Base-by-base conservation (phyloP, 2,797 vertebrate genomes). In the Trachurus trachurus region DNA sequence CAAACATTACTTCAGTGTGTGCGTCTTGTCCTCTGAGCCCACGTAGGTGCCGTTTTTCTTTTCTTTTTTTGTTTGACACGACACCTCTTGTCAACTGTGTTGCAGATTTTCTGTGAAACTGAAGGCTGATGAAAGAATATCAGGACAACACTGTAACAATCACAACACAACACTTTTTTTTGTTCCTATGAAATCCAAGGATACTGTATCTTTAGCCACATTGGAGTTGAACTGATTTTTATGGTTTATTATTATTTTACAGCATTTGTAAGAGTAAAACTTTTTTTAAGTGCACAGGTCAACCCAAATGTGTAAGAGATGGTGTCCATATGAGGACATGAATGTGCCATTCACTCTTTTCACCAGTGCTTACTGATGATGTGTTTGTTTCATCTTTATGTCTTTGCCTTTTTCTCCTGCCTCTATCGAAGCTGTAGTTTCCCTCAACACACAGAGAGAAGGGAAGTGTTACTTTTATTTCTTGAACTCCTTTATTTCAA, bases 281-380 rank as follows among this genome's bases (percentile, higher is more conserved):
- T 74, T 50, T 79, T 57, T 71, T 67, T 19, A 75, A 34, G 70
- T 81, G 62, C 65, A 81, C 66, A 54, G 57, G 82, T 77, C 34
- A 78, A 44, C 71, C 69, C 45, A 61, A 26, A 65, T 52, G 52
- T 69, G 29, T 67, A 50, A 50, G 52, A 70, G 84, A 67, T 65
- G 71, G 68, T 65, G 84, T 90, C 80, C 81, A 52, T 8, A 8
- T 13, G 40, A 70, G 76, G 84, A 91, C 80, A 15, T 52, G 53
- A 62, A 81, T 66, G 90, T 93, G 89, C 90, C 91, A 91, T 93
- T 89, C 62, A 74, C 42, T 74, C 47, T 84, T 40, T 82, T 88
- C 81, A 76, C 75, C 81, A 81, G 83, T 90, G 83, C 87, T 91
- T 83, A 62, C 59, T 60, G 65, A 81, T 63, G 61, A 70, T 2